A percentile compares a stretch with the other conserved stretches of the same genome.
phyloP scores from a whole-genome alignment of 2,797 vertebrate species.

The Acanthornis magna region DNA sequence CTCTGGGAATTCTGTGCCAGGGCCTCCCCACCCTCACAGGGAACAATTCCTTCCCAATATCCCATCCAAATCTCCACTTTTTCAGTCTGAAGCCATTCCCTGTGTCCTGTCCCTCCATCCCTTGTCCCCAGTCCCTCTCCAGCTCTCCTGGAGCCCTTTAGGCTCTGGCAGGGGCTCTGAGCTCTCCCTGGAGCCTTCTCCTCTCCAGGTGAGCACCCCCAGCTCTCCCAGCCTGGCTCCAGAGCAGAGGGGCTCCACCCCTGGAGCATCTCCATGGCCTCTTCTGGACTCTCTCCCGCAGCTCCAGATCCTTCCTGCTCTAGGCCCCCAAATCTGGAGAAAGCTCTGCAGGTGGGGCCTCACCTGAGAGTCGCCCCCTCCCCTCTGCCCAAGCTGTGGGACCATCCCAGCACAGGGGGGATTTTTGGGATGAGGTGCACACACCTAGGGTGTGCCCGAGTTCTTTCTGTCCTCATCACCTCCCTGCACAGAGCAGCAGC shows the following conservation, averaged over 20 bases:
- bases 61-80: background rate
- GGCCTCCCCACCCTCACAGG: fast-evolving
- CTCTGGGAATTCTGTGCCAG: background rate
- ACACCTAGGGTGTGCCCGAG: background rate
- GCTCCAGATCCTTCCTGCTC: fast-evolving
- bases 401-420: background rate
- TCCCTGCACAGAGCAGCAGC: background rate
- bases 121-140: background rate
- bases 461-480: background rate
- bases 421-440: background rate
- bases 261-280: fast-evolving
- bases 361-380: background rate
- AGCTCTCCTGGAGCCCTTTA: background rate
- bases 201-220: background rate
- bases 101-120: background rate
- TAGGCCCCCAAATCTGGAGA: background rate
- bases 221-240: background rate
- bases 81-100: background rate
- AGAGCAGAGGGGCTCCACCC: background rate
- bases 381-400: background rate
- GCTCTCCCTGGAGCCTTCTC: background rate
- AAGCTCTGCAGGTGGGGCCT: background rate
- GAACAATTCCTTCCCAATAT: fast-evolving
- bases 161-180: background rate
- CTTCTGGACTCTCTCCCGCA: background rate